Evolutionary conservation across 2,113 vertebrate species (phyloP), one percentile per base, ranked within the genome.

Genomic region (Cephalopterus ornatus): DNA sequence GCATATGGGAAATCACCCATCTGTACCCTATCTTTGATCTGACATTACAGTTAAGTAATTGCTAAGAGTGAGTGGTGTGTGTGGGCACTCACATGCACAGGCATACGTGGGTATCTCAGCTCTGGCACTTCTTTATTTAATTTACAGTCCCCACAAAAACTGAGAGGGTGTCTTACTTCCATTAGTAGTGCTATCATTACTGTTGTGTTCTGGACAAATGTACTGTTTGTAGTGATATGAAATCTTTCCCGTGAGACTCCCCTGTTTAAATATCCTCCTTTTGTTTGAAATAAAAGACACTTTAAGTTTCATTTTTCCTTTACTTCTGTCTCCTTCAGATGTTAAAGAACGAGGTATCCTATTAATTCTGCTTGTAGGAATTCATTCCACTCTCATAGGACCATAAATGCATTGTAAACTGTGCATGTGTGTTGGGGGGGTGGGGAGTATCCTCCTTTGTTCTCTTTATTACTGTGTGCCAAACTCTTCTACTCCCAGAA

Each of bases 241-340:
- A 84, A 73, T 94, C 47, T 91, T 90, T 78, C 92, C 52, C 70
- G 5, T 37, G 92, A 88, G 92, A 84, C 39, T 78, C 41, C 41
- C 37, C 76, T 92, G 71, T 93, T 96, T 92, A 92, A 96, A 81
- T 81, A 89, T 18, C n/a, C 24, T 71, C 24, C 33, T 78, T 88
- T 88, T 84, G 55, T 95, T 63, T 88, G 72, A 90, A 84, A 80
- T 63, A 83, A 91, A 71, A 92, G 63, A 73, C 22, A 46, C 46
- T 87, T 91, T 14, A 88, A 70, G 42, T 86, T 90, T 85, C 66
- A 53, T 70, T 96, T 96, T 73, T 71, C 47, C 58, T 94, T 74
- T 80, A 80, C 23, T 86, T 66, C 56, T 78, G 44, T 26, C 26
- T 86, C 66, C 68, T 78, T 96, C 15, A 68, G 79, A 78, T 74